Conservation (phyloP, 2,797 vertebrate species). For the Neopelma chrysocephalum region DNA sequence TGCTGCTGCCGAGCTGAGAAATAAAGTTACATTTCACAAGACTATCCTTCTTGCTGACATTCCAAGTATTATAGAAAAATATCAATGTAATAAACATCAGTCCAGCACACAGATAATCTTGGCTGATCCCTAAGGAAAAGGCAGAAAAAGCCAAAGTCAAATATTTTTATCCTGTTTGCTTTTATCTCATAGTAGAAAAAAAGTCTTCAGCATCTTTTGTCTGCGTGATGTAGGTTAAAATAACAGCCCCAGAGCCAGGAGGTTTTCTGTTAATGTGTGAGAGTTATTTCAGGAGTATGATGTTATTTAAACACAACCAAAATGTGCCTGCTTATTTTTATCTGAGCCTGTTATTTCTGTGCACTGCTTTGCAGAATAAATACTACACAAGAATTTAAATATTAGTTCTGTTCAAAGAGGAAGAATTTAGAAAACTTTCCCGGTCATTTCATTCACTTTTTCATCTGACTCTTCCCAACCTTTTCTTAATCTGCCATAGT, state of each 20-base stretch:
- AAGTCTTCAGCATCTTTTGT: background rate
- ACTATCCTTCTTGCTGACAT: background rate
- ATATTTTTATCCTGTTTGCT: background rate
- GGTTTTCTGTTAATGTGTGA: constrained; percentile 9
- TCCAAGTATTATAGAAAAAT: background rate
- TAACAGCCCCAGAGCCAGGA: background rate
- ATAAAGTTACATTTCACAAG: background rate
- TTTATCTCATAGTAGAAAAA: background rate
- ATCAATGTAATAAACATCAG: fast-evolving
- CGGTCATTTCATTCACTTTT: background rate
- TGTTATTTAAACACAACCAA: background rate
- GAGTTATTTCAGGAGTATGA: background rate
- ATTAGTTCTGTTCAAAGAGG: background rate
- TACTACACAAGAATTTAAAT: background rate
- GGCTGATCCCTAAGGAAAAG: background rate
- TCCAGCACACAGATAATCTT: background rate
- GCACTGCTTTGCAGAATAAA: background rate
- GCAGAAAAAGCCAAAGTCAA: background rate
- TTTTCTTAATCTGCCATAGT: background rate
- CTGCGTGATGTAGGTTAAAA: background rate
- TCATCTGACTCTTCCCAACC: background rate
- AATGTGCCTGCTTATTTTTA: background rate
- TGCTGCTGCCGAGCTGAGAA: background rate
- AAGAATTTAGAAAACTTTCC: background rate
- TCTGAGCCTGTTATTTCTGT: background rate